Evolutionary conservation across 2,888 invertebrate species (phyloP).

Genomic region (Anticlea derivata): DNA sequence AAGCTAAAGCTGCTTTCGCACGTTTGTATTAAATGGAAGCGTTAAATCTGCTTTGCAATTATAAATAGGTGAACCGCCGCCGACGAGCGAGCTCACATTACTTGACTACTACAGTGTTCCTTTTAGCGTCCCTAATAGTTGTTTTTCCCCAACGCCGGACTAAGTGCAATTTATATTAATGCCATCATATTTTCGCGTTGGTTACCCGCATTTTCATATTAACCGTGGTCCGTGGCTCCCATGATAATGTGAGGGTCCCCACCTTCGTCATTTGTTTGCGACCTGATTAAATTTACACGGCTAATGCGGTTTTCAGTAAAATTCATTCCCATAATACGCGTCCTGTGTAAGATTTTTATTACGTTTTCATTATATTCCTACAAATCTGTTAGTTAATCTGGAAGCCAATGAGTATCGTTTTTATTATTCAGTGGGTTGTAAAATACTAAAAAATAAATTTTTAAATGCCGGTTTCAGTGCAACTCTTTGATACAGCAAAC

Average conservation of each 20-base stretch:
- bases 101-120: slow-evolving; percentile 38
- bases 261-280: slow-evolving; percentile 78
- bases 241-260: slow-evolving; percentile 69
- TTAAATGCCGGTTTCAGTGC: no score
- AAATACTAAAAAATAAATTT: no score
- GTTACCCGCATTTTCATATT: slow-evolving; percentile 79
- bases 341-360: slow-evolving; percentile 41
- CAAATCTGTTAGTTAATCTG: no score
- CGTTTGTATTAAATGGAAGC: slow-evolving; percentile 1
- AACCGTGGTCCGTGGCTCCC: slow-evolving; percentile 65
- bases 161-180: slow-evolving; percentile 81
- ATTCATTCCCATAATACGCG: slow-evolving; percentile 61
- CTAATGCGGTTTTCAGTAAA: slow-evolving; percentile 61
- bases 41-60: slow-evolving; percentile 23
- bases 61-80: slow-evolving; percentile 33
- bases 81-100: slow-evolving; percentile 41
- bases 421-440: no score
- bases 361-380: background rate
- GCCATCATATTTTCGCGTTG: slow-evolving; percentile 76
- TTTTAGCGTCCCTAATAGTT: slow-evolving; percentile 53
- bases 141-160: slow-evolving; percentile 62
- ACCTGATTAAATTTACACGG: slow-evolving; percentile 78
- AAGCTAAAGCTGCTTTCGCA: slow-evolving; percentile 4
- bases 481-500: no score
- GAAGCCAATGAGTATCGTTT: no score